Base-by-base conservation (phyloP, 2,797 vertebrate genomes). In the Darevskia mixta region DNA sequence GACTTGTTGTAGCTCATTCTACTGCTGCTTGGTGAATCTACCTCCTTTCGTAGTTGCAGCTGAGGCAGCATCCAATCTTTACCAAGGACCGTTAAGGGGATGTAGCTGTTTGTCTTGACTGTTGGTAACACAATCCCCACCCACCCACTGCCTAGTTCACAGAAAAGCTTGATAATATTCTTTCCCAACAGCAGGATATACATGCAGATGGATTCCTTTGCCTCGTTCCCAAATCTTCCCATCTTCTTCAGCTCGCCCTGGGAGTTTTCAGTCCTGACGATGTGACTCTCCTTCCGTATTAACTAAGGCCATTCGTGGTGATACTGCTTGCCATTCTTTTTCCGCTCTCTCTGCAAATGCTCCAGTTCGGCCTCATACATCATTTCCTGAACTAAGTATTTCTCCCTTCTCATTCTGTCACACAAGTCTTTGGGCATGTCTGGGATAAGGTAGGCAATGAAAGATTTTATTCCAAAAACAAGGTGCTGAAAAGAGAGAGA, bases 271-370 rank as follows among this genome's bases (percentile, higher is more conserved):
- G 2, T 83, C 89, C 71, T 41, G 76, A 61, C 13, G 11, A 10
- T 88, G 89, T 83, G 87, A 25, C 10, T 92, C 86, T 89, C 85
- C 83, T 86, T 35, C 58, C 23, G 72, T 64, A 89, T 85, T 69
- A 90, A 79, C 98, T 99, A 99, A 98, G 98, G 99, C 98, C 99
- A 99, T 97, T 99, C 99, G 0, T 99, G 98, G 98, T 99, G 98
- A 97, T 98, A 98, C 73, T 98, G 98, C 91, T 97, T 98, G 86
- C 99, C 99, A 2, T 99, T 99, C 96, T 98, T 99, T 95, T 98
- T 99, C 86, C 98, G 97, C 90, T 99, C 98, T 92, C 97, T 98
- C 95, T 99, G 99, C 91, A 99, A 97, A 94, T 99, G 99, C 94
- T 99, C 98, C 90, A 99, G 96, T 93, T 99, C 99, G 1, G 99